Evolutionary conservation across 2,888 invertebrate species (phyloP), one percentile per base, ranked within the genome.

Genomic region (Cryptocheilus praepositus): DNA sequence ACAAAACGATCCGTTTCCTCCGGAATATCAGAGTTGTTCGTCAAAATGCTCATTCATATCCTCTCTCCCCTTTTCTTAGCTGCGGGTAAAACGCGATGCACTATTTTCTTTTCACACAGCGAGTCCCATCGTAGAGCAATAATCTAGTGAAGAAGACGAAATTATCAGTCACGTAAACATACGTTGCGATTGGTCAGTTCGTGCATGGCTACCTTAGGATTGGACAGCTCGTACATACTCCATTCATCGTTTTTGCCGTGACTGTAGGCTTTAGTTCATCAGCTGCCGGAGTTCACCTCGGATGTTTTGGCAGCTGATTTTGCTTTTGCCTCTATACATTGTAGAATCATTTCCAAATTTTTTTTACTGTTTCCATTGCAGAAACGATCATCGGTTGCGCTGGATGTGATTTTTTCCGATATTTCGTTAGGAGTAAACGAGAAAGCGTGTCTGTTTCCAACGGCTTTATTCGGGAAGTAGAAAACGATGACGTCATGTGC

Each of bases 221-320:
- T 81, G 79, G 78, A 49, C 59, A 43, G 59, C 22, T 15, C 7
- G 1, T 7, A 11, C 8, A 7, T 7, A 36, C 36, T 36, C 11
- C 64, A 60, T 64, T 74, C 65, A 57, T 63, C 71, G 56, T 64
- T 71, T 56, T 28, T 53, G 22, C 79, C 83, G 83, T 79, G 76
- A 46, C 56, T 57, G 21, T 74, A 83, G 80, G 66, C 44, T 58
- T 64, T 59, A 51, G 73, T 72, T 70, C 66, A 72, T 79, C 74
- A 76, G 78, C 76, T 76, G 72, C 74, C 80, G 81, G 74, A 82
- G 75, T 74, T 81, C 74, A 67, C 70, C 61, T 80, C 70, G 64
- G 76, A 76, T 82, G 77, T 82, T 77, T 78, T 79, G 83, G 83
- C 82, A 83, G 83, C 83, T 83, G 83, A 82, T 79, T 80, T 81